Conservation (phyloP, 2,888 invertebrate species). For the Eupithecia insigniata region DNA sequence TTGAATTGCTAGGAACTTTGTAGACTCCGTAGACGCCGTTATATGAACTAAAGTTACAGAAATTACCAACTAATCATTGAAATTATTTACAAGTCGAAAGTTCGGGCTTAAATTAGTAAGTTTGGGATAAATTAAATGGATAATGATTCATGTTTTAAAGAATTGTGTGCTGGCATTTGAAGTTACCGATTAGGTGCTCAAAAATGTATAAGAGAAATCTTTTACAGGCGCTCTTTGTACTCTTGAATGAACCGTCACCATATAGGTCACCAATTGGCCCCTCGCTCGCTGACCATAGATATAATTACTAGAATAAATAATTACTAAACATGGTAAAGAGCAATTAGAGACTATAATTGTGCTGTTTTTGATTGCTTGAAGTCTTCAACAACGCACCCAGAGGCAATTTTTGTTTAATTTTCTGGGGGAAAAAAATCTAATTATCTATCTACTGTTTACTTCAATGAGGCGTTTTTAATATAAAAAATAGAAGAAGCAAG, state of each 20-base stretch:
- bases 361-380: too few relatives aligned
- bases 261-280: too few relatives aligned
- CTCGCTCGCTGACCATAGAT: too few relatives aligned
- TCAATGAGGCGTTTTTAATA: too few relatives aligned
- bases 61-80: slow-evolving; percentile 30
- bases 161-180: background rate
- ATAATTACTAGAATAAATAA: too few relatives aligned
- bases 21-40: slow-evolving; percentile 30
- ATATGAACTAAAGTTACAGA: slow-evolving; percentile 29
- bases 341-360: too few relatives aligned
- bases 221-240: background rate
- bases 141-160: background rate
- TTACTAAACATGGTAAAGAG: too few relatives aligned
- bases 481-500: too few relatives aligned
- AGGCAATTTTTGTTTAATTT: too few relatives aligned
- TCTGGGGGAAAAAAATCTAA: too few relatives aligned
- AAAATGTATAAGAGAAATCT: background rate
- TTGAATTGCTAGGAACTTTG: slow-evolving; percentile 30
- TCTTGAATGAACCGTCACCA: background rate
- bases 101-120: background rate
- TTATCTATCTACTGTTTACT: too few relatives aligned
- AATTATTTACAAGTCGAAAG: slow-evolving; percentile 26
- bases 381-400: too few relatives aligned
- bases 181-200: background rate
- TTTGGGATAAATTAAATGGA: background rate